A percentile compares a stretch with the other conserved stretches of the same genome.
Evolutionary conservation across 1,140 invertebrate species (phyloP).

Genomic region (Pomacea maculata): DNA sequence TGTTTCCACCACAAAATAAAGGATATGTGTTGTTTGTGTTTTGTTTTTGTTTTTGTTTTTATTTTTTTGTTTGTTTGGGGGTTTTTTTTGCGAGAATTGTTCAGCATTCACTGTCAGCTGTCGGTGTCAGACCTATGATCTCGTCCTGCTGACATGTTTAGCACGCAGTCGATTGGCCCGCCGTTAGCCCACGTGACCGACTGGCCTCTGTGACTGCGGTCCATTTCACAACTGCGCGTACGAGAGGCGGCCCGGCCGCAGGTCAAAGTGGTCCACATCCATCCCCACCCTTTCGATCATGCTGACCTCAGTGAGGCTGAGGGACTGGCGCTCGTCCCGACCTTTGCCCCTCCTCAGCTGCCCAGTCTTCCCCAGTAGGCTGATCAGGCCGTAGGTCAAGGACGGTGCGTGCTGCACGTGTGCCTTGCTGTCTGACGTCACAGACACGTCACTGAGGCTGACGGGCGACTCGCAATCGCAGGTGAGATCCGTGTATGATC

Average conservation of each 20-base stretch:
- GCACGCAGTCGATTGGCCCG: no score
- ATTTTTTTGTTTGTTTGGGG: no score
- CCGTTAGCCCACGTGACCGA: no score
- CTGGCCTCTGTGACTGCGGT: no score
- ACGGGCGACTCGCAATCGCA: slow-evolving; percentile 19
- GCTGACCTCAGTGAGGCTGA: slow-evolving; percentile 16
- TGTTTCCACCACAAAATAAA: no score
- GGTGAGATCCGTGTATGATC: slow-evolving; percentile 18
- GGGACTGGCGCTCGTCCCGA: slow-evolving; percentile 7
- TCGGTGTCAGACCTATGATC: no score
- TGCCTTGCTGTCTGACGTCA: not conserved
- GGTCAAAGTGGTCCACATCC: not conserved
- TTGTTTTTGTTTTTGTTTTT: no score
- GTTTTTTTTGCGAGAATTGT: no score
- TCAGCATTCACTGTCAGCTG: no score
- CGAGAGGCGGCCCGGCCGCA: not conserved
- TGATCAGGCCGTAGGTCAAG: slow-evolving; percentile 17
- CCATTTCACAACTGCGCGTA: not conserved
- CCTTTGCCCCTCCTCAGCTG: not conserved
- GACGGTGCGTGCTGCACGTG: slow-evolving; percentile 20
- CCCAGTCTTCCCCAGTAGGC: slow-evolving; percentile 2
- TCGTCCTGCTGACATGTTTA: no score
- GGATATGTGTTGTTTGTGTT: no score
- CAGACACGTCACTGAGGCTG: slow-evolving; percentile 17
- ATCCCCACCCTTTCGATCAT: not conserved